Conservation (phyloP, 2,888 invertebrate species). For the Agrotis puta region DNA sequence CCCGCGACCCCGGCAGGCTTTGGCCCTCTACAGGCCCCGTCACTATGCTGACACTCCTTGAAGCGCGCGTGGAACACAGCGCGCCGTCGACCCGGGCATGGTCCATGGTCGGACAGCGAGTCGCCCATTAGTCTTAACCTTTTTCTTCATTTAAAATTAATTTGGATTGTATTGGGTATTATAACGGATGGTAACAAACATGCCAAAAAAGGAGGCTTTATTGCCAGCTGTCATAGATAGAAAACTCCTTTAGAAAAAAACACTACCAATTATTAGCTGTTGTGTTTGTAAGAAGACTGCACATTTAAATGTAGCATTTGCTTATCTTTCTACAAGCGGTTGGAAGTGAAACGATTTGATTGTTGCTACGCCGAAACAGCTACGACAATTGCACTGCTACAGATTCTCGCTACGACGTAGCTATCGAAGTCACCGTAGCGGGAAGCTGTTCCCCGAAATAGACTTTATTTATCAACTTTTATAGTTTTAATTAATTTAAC, state of each 20-base stretch:
- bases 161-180: too few species aligned
- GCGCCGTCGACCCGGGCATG: too few species aligned
- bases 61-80: too few species aligned
- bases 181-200: too few species aligned
- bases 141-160: too few species aligned
- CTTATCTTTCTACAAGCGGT: not conserved
- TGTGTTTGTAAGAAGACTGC: not conserved
- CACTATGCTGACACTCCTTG: too few species aligned
- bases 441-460: too few species aligned
- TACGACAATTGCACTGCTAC: constrained; percentile 30
- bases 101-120: too few species aligned
- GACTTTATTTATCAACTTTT: not conserved
- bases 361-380: constrained; percentile 44
- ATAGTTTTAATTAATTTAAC: not conserved
- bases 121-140: too few species aligned
- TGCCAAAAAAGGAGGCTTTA: too few species aligned
- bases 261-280: not conserved
- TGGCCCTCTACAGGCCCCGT: too few species aligned
- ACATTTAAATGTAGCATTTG: constrained; percentile 14
- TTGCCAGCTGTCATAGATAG: not conserved
- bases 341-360: constrained; percentile 5
- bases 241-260: not conserved
- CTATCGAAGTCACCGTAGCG: constrained; percentile 9
- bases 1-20: too few species aligned
- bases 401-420: constrained; percentile 16